Evolutionary conservation across 2,797 vertebrate genomes (phyloP).

Genomic region (Poeciliopsis turneri): DNA sequence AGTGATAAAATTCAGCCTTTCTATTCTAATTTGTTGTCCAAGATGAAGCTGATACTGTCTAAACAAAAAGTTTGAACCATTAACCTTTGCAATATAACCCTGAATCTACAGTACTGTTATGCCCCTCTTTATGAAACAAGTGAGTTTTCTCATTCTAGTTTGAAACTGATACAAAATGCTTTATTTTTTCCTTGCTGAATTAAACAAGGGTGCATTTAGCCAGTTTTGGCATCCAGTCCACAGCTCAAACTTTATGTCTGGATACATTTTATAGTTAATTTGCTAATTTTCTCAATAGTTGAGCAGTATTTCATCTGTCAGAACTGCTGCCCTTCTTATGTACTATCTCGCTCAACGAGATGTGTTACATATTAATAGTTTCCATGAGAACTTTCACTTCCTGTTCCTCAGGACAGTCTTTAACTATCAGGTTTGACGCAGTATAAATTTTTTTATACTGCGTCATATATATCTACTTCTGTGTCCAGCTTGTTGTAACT

Average conservation of each 20-base stretch:
- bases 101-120: neutral
- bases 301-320: neutral
- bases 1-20: neutral
- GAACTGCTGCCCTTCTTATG: neutral
- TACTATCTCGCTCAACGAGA: neutral
- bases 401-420: neutral
- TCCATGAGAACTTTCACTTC: neutral
- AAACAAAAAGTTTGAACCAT: neutral
- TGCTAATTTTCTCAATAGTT: neutral
- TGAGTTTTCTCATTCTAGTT: neutral
- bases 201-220: neutral
- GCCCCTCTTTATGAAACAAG: neutral
- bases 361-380: neutral
- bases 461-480: neutral
- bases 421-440: neutral
- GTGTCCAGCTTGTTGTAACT: neutral
- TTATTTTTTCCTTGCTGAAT: neutral
- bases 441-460: neutral
- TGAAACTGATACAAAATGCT: neutral
- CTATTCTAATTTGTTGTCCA: neutral
- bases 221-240: neutral
- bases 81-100: neutral
- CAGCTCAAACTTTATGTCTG: neutral
- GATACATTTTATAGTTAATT: neutral
- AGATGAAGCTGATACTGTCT: neutral